Percentiles rank a stretch among this genome's conserved stretches.
These are phyloP conservation scores for Forbesichthys papilliferus DNA, from an alignment of 2,113 vertebrate species.

Conservation along the genomic window DNA sequence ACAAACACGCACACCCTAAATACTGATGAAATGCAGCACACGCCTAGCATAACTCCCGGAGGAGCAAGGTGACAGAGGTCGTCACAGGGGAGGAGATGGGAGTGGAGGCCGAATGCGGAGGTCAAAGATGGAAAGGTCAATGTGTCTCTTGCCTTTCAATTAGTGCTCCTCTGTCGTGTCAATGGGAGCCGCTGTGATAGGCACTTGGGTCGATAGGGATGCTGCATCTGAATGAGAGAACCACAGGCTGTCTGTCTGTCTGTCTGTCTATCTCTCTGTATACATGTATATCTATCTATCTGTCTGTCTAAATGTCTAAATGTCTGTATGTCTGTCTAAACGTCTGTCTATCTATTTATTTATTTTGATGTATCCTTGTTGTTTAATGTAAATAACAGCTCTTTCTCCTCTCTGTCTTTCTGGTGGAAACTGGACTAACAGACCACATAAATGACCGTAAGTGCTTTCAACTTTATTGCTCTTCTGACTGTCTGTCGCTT, in stretches of 20 bases:
- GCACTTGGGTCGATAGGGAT: constrained; percentile 59
- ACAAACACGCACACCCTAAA: constrained; percentile 10
- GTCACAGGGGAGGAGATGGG: constrained; percentile 17
- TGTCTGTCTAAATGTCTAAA: constrained; percentile 4
- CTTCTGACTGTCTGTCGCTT: constrained; percentile 18
- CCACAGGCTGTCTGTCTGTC: constrained; percentile 19
- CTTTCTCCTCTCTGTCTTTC: constrained; percentile 34
- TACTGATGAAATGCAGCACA: constrained; percentile 55
- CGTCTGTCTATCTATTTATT: constrained; percentile 1
- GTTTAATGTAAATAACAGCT: constrained; percentile 37
- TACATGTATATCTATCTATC: constrained; percentile 9
- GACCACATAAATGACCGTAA: constrained; percentile 71
- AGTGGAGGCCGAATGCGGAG: constrained; percentile 32
- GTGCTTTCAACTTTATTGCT: constrained; percentile 62
- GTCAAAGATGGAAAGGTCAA: constrained; percentile 72
- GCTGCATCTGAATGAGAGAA: constrained; percentile 37
- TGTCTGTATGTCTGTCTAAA: constrained; percentile 1
- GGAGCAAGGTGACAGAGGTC: constrained; percentile 47
- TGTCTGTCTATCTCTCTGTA: constrained; percentile 19
- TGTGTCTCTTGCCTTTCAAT: constrained; percentile 69
- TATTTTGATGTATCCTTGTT: constrained; percentile 13
- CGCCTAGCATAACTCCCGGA: constrained; percentile 20
- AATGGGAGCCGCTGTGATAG: constrained; percentile 38
- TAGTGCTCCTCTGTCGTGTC: constrained; percentile 45
- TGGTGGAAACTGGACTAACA: constrained; percentile 52